These are phyloP conservation scores for Myotis daubentonii DNA, from an alignment of 2,797 vertebrate genomes.

Conservation along the genomic window DNA sequence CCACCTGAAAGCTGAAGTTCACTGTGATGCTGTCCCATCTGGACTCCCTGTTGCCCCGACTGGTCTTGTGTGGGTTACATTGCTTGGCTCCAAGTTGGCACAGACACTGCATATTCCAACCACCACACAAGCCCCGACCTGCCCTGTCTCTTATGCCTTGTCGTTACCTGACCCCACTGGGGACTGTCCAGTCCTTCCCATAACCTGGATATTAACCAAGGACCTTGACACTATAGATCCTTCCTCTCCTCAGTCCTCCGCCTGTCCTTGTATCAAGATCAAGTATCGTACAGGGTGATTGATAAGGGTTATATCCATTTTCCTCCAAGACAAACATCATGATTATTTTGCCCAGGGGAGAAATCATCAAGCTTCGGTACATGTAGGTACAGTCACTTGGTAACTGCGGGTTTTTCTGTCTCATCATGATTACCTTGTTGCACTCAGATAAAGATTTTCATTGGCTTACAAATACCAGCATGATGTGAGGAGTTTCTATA, in stretches of 20 bases:
- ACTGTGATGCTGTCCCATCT: no score
- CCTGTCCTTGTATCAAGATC: not conserved
- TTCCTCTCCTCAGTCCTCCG: not conserved
- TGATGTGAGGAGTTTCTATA: not conserved
- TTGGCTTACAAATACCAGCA: not conserved
- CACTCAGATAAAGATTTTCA: not conserved
- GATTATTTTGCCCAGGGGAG: not conserved
- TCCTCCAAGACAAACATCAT: not conserved
- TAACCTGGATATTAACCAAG: not conserved
- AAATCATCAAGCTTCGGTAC: not conserved
- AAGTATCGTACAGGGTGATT: not conserved
- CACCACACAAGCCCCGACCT: not conserved
- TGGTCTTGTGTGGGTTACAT: accelerated
- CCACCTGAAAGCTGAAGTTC: accelerated
- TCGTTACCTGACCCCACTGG: accelerated
- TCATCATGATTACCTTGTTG: not conserved
- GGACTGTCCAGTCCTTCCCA: not conserved
- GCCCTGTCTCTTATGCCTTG: not conserved
- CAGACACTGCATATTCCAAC: not conserved
- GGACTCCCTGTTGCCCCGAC: accelerated
- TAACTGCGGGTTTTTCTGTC: not conserved
- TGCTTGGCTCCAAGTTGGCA: not conserved
- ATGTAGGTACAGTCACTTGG: not conserved
- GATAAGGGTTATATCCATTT: not conserved
- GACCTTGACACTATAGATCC: not conserved